These are phyloP conservation scores for Glaucopsyche alexis DNA, from an alignment of 2,888 invertebrate species.

Conservation along the genomic window DNA sequence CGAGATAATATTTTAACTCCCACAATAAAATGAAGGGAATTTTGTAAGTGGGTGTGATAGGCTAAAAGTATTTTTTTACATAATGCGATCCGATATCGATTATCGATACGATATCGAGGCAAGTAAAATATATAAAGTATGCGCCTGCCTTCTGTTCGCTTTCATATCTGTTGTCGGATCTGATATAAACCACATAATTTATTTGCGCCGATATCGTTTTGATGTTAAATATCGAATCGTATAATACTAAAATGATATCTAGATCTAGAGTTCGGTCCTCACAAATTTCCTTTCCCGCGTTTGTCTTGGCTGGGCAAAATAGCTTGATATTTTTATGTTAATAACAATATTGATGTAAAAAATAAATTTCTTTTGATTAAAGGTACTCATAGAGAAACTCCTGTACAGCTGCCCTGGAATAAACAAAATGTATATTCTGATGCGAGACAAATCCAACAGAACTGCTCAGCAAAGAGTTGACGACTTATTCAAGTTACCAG, in stretches of 20 bases:
- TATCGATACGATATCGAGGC: not conserved
- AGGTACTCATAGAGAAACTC: constrained; percentile 89
- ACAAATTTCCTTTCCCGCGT: too few species aligned
- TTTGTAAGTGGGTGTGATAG: not conserved
- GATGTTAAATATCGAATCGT: too few species aligned
- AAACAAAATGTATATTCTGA: constrained; percentile 85
- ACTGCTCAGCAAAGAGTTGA: constrained; percentile 77
- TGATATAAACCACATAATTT: too few species aligned
- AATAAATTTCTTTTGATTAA: constrained; percentile 27
- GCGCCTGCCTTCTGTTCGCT: too few species aligned
- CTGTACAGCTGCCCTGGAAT: constrained; percentile 86
- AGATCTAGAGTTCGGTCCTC: too few species aligned
- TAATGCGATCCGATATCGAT: not conserved
- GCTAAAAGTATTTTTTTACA: not conserved
- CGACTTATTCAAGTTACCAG: constrained; percentile 82
- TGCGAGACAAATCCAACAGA: constrained; percentile 82
- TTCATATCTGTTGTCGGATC: too few species aligned
- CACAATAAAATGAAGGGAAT: not conserved
- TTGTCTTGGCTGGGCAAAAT: too few species aligned
- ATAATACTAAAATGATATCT: too few species aligned
- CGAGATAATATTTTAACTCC: not conserved
- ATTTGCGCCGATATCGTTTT: too few species aligned
- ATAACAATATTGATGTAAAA: not conserved
- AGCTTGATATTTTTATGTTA: too few species aligned
- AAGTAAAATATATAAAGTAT: too few species aligned